Evolutionary conservation across 2,797 vertebrate species (phyloP).

Genomic region (Hydrocynus forskahlii): DNA sequence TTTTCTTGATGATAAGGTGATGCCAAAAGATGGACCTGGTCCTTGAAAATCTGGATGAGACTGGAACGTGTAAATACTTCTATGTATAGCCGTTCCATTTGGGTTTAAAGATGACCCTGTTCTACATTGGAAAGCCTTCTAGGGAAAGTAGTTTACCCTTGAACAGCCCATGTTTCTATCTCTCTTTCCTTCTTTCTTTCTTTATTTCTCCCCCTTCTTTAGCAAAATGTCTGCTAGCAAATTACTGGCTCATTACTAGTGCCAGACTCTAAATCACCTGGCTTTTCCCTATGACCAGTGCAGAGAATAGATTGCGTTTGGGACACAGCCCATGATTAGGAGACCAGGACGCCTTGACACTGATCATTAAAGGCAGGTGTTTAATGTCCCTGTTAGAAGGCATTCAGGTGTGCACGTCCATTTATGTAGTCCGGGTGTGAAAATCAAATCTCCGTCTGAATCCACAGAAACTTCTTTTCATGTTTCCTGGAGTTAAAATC

Average conservation of each 20-base stretch:
- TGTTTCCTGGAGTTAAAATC: neutral
- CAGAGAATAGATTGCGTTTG: conserved; percentile 18
- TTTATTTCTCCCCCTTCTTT: neutral
- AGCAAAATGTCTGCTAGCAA: neutral
- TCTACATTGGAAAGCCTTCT: neutral
- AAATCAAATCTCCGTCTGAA: conserved; percentile 1
- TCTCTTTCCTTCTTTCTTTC: neutral
- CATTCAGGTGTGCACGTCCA: conserved; percentile 14
- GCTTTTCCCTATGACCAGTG: neutral
- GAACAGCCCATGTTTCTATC: neutral
- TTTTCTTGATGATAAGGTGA: neutral
- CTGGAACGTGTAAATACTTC: neutral
- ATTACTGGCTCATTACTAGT: neutral
- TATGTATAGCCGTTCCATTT: neutral
- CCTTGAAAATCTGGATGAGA: neutral
- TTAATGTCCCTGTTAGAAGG: conserved; percentile 19
- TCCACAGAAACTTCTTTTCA: neutral
- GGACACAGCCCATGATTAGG: conserved; percentile 11
- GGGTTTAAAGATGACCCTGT: neutral
- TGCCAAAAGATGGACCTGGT: neutral
- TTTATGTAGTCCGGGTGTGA: neutral
- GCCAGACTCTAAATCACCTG: neutral
- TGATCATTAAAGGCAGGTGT: conserved; percentile 30
- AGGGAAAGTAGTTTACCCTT: neutral
- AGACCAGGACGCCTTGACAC: neutral